A percentile compares a stretch with the other conserved stretches of the same genome.
These are phyloP conservation scores for Ichneumoninae sp. DNA, from an alignment of 2,888 invertebrate genomes.

Conservation along the genomic window DNA sequence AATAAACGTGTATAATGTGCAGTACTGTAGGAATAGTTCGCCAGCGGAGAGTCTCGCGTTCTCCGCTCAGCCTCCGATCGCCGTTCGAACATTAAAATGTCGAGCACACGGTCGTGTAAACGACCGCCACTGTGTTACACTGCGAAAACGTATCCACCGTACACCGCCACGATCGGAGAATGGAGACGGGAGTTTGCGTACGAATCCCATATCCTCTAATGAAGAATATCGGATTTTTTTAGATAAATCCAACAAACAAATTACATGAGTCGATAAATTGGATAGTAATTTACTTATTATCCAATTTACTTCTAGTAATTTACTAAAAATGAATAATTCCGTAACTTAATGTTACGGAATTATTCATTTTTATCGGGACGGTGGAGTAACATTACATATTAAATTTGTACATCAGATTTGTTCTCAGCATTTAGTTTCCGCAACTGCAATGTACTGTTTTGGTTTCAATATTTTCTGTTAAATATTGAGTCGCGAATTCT, in stretches of 20 bases:
- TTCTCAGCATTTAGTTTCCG: background rate
- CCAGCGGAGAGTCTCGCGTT: constrained; percentile 18
- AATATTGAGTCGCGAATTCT: background rate
- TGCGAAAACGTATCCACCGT: constrained; percentile 8
- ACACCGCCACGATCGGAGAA: background rate
- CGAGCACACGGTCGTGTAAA: constrained; percentile 46
- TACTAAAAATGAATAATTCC: no score
- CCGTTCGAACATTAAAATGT: constrained; percentile 51
- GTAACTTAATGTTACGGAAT: background rate
- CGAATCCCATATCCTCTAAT: background rate
- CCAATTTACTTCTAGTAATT: no score
- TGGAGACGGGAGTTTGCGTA: constrained; percentile 33
- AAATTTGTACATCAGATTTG: background rate
- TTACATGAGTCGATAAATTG: no score
- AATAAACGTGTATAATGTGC: constrained; percentile 1
- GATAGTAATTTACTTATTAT: background rate
- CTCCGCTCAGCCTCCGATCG: constrained; percentile 40
- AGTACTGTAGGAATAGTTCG: constrained; percentile 6
- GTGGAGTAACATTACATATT: background rate
- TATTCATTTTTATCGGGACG: background rate
- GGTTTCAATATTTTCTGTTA: background rate
- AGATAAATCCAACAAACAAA: background rate
- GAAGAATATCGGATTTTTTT: background rate
- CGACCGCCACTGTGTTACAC: constrained; percentile 31
- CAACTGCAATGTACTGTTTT: background rate